These are phyloP conservation scores for Cryptotis parvus DNA, from an alignment of 2,113 vertebrate genomes.

Conservation along the genomic window DNA sequence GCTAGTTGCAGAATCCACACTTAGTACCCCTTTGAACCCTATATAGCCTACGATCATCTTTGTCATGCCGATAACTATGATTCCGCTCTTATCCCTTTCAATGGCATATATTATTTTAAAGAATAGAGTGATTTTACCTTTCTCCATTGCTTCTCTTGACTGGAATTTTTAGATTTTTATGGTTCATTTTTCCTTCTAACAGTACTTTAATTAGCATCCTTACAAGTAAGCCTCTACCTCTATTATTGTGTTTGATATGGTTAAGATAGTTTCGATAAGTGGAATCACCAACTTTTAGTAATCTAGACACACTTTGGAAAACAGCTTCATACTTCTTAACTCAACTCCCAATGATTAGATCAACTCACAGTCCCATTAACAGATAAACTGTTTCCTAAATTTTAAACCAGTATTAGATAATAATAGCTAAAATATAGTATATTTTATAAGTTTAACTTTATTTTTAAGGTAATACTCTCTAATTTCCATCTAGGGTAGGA, in stretches of 20 bases:
- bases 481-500: too few relatives aligned
- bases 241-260: not conserved
- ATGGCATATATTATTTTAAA: not conserved
- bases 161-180: not conserved
- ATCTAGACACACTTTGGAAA: not conserved
- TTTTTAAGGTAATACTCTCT: too few relatives aligned
- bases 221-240: not conserved
- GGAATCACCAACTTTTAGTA: not conserved
- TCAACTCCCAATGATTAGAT: not conserved
- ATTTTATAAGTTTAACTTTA: too few relatives aligned
- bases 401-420: not conserved
- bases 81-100: not conserved
- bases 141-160: not conserved
- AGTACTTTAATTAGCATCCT: slow-evolving; percentile 2
- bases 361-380: not conserved
- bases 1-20: too few relatives aligned
- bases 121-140: not conserved
- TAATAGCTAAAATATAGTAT: too few relatives aligned
- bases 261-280: not conserved
- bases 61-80: not conserved
- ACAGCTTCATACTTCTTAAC: not conserved
- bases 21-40: too few relatives aligned
- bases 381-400: not conserved
- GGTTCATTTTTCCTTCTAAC: not conserved
- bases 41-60: not conserved